phyloP scores from a whole-genome alignment of 2,113 vertebrate genomes.

The Regulus satrapa region DNA sequence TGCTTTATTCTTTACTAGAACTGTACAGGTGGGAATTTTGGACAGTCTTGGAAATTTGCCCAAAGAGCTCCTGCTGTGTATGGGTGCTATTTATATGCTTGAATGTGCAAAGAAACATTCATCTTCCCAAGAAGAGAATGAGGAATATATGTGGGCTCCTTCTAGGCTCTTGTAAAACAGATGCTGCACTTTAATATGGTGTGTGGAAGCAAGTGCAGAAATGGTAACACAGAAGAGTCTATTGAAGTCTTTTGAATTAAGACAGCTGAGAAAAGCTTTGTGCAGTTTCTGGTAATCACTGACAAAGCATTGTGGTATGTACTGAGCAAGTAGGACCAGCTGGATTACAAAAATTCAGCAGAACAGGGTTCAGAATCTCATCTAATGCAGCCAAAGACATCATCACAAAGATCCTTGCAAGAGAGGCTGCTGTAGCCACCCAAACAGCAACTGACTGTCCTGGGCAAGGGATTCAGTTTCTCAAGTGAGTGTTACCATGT shows the following conservation, averaged over 20 bases:
- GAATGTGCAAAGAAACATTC: background rate
- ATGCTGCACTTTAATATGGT: background rate
- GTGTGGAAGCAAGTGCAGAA: background rate
- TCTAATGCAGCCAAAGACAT: background rate
- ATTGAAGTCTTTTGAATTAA: background rate
- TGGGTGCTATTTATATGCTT: background rate
- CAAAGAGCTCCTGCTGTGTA: background rate
- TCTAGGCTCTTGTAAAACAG: background rate
- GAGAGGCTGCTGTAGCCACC: background rate
- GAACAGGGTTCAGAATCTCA: background rate
- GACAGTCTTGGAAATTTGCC: background rate
- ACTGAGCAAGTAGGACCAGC: background rate
- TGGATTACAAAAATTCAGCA: background rate
- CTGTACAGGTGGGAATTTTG: background rate
- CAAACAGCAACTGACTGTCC: background rate
- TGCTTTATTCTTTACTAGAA: background rate
- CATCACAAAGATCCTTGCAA: background rate
- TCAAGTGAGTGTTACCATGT: accelerated
- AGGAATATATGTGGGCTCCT: background rate
- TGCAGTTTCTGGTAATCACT: background rate
- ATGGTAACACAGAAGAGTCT: background rate
- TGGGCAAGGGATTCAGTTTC: background rate
- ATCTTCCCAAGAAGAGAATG: background rate
- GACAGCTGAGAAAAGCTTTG: background rate
- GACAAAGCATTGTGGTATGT: background rate